Conservation (phyloP, 2,113 vertebrate species). For the Peromyscus californicus region DNA sequence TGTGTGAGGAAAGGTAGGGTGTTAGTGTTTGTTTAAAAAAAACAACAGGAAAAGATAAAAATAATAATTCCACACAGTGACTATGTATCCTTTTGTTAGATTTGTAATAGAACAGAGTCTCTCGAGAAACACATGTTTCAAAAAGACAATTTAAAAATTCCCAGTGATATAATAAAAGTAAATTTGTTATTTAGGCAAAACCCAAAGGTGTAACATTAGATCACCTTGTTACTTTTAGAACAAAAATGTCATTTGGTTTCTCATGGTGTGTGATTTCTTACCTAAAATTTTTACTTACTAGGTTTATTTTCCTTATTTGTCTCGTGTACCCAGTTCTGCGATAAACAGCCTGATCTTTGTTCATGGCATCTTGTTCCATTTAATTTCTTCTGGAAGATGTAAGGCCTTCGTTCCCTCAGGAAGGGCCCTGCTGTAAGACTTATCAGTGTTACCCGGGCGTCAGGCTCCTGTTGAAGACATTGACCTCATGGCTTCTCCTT, state of each 20-base stretch:
- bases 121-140: slow-evolving; percentile 11
- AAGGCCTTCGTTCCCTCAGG: neutral
- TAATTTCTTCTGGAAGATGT: neutral
- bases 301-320: slow-evolving; percentile 43
- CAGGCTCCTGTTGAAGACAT: neutral
- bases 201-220: slow-evolving; percentile 18
- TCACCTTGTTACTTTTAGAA: slow-evolving; percentile 61
- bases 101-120: neutral
- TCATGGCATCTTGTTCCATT: slow-evolving; percentile 5
- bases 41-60: neutral
- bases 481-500: neutral
- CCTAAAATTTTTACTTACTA: slow-evolving; percentile 36
- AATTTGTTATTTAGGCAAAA: slow-evolving; percentile 46
- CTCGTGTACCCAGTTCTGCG: neutral
- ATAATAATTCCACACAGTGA: neutral
- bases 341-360: neutral
- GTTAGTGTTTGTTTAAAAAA: slow-evolving; percentile 27
- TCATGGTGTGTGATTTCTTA: neutral
- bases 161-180: slow-evolving; percentile 14
- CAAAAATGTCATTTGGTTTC: slow-evolving; percentile 49
- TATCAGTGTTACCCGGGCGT: neutral
- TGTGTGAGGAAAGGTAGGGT: neutral
- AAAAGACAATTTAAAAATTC: slow-evolving; percentile 34
- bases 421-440: neutral
- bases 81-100: slow-evolving; percentile 24